Base-by-base conservation (phyloP, 2,888 invertebrate species). In the Phaedon cochleariae region DNA sequence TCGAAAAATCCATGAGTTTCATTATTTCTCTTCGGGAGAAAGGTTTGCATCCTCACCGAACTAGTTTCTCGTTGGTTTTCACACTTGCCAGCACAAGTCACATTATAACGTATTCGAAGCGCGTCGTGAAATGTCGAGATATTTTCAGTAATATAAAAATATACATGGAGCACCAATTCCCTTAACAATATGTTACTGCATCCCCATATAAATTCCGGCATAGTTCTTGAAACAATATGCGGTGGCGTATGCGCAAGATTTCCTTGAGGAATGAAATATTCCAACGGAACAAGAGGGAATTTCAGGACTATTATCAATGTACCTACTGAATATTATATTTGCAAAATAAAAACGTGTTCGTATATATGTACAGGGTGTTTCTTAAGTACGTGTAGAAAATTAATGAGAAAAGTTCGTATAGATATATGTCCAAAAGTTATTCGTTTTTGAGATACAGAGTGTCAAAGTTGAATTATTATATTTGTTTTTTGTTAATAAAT, bases 141-240 rank as follows among this genome's bases (percentile, higher is more conserved):
- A 57, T 45, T 57, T 41, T 41, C 41, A 6, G 45, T 18, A 18
- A 15, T 12, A 5, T 17, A 26, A 41, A 21, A 18, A 21, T 5
- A 45, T 29, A 45, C 37, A 29, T 22, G 57, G 57, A 45, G 22
- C 18, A 26, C 26, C 22, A 37, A 45, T 45, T 21, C 57, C 26
- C 57, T 4, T 3, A 29, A 29, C 46, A 57, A 57, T 46, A 46
- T 45, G 45, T 57, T 57, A 15, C 15, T 41, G 17, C 57, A 45
- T 41, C 45, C 45, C 45, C 21, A 57, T 57, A 54, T 54, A 37
- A 21, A 20, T 54, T 53, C 17, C 18, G n/a, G n/a, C n/a, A n/a
- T 17, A 18, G 37, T 17, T 7, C 18, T 7, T 34, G 17, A 7
- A 53, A 53, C 17, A 34, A 53, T 10, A n/a, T n/a, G n/a, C n/a